Evolutionary conservation across 2,797 vertebrate genomes (phyloP), one percentile per base, ranked within the genome.

Genomic region (Allobates femoralis): DNA sequence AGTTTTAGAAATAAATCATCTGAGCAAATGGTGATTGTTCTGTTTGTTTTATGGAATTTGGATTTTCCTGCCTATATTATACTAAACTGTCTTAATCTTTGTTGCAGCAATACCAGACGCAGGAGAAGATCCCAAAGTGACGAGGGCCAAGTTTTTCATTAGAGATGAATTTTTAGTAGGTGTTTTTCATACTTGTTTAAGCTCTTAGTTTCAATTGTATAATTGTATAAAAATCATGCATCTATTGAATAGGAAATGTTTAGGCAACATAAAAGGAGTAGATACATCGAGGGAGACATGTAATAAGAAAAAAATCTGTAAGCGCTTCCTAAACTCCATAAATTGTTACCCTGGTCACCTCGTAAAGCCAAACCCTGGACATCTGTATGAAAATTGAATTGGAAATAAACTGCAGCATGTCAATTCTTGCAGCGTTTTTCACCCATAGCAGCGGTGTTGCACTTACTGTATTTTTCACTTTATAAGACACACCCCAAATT

Each of bases 71-170:
- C 46, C 15, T 46, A 23, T 89, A 89, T 56, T 14, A 10, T 80
- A 53, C 28, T 37, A 62, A 7, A 51, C 15, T 56, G 6, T 50
- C n/a, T 50, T 50, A 74, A 91, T 90, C 90, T 88, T 85, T 60
- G 91, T 75, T 89, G 89, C 90, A 99, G 98, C 97, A 92, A 97
- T 94, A 91, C 97, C 98, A 87, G 98, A 99, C 92, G 96, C 96
- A 3, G 97, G 97, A 89, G 98, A 99, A 92, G 97, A 99, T 92
- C 97, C 98, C 62, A 96, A 96, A 96, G 98, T 99, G 89, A 99
- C 98, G 28, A 97, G 98, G 95, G 98, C 98, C 80, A 99, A 99
- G 93, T 99, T 98, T 94, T 99, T 99, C 93, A 99, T 99, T 93
- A 95, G 98, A 89, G 98, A 99, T 81, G 97, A 99, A 92, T 99